A percentile compares a stretch with the other conserved stretches of the same genome.
Conservation (phyloP, 2,797 vertebrate species). For the Falco columbarius region DNA sequence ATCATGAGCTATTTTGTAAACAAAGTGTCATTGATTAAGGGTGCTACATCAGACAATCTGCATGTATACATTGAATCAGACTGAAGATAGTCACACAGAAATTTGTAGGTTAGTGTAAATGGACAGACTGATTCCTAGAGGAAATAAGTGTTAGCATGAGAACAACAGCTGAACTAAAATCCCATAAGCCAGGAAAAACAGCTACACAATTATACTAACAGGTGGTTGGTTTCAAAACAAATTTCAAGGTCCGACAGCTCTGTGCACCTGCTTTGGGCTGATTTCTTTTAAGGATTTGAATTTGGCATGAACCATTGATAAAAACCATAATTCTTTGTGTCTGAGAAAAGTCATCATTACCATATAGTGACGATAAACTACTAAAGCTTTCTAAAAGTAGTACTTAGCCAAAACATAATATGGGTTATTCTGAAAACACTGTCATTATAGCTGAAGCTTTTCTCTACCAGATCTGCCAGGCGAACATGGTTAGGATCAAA, state of each 20-base stretch:
- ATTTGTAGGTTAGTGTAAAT: constrained; percentile 57
- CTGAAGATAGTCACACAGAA: constrained; percentile 43
- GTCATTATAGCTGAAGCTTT: neutral
- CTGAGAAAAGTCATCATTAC: constrained; percentile 59
- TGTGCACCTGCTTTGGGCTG: constrained; percentile 76
- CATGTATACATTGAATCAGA: constrained; percentile 34
- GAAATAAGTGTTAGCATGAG: constrained; percentile 86
- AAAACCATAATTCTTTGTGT: constrained; percentile 56
- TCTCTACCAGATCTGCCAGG: neutral
- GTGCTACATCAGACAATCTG: neutral
- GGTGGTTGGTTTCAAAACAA: constrained; percentile 80
- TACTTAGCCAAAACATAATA: constrained; percentile 17
- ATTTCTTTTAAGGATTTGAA: constrained; percentile 67
- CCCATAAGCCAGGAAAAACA: constrained; percentile 85
- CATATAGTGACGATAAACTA: constrained; percentile 59
- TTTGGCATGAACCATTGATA: constrained; percentile 66
- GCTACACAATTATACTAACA: constrained; percentile 84
- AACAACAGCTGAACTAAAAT: constrained; percentile 82
- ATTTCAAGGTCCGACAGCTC: constrained; percentile 78
- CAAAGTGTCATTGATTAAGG: constrained; percentile 16
- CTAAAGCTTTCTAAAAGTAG: constrained; percentile 8
- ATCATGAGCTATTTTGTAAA: constrained; percentile 20
- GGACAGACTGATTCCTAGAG: constrained; percentile 79
- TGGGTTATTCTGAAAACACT: neutral
- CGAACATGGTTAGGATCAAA: neutral